These are phyloP conservation scores for Sycophaga agraensis DNA, from an alignment of 1,140 invertebrate species.

Conservation along the genomic window DNA sequence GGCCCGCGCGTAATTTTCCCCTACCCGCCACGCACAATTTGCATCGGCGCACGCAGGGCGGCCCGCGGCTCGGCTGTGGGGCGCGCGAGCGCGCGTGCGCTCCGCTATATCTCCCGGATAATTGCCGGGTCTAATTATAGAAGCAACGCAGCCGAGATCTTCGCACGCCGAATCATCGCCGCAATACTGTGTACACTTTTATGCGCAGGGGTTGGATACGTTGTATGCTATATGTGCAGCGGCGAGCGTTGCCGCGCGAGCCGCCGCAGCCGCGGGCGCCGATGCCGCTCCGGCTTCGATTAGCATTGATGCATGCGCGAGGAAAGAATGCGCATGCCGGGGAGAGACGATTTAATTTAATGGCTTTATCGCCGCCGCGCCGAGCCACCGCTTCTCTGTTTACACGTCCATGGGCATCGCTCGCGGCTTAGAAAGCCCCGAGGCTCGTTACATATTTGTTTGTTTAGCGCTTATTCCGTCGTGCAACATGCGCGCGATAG, in stretches of 20 bases:
- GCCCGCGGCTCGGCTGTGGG: too few species aligned
- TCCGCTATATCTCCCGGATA: too few species aligned
- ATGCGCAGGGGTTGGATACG: too few species aligned
- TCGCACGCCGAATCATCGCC: neutral
- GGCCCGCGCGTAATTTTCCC: neutral
- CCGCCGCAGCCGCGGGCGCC: neutral
- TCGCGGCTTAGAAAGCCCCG: conserved; percentile 2
- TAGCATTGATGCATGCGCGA: conserved; percentile 7
- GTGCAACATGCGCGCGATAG: conserved; percentile 1
- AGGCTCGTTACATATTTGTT: conserved; percentile 1
- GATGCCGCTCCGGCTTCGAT: conserved; percentile 5
- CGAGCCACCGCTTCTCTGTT: neutral
- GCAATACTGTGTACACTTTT: too few species aligned
- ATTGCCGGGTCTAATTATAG: conserved; percentile 15
- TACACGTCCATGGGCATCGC: neutral
- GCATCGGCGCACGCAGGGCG: neutral
- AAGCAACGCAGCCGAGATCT: neutral
- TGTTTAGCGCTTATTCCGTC: neutral
- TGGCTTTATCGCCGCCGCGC: neutral
- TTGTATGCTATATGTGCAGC: neutral
- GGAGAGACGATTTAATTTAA: conserved; percentile 6
- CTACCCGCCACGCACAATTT: neutral
- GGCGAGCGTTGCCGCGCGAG: neutral
- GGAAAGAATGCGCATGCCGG: neutral
- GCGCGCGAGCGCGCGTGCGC: too few species aligned